Evolutionary conservation across 2,888 invertebrate genomes (phyloP).

Genomic region (Hirtodrosophila alboralis): DNA sequence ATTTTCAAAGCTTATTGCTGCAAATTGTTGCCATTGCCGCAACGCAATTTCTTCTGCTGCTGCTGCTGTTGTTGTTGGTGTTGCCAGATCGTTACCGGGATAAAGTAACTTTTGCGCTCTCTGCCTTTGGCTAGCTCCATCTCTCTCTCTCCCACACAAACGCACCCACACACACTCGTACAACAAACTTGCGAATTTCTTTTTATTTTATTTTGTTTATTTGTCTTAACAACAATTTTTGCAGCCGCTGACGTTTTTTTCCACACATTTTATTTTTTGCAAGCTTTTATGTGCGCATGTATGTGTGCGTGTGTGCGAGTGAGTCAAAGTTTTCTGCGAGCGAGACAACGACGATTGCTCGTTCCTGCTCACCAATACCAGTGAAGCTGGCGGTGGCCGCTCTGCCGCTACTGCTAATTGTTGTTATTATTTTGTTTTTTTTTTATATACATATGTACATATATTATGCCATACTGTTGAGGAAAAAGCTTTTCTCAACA

Average conservation of each 20-base stretch:
- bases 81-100: conserved; percentile 71
- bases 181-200: conserved; percentile 65
- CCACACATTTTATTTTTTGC: conserved; percentile 23
- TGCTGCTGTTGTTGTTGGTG: conserved; percentile 69
- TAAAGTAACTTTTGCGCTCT: conserved; percentile 64
- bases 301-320: conserved; percentile 25
- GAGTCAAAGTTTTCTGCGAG: conserved; percentile 50
- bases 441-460: no score
- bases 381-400: conserved; percentile 44
- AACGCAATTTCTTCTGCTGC: conserved; percentile 69
- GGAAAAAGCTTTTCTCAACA: conserved; percentile 69
- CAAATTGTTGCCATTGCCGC: conserved; percentile 63
- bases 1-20: conserved; percentile 44
- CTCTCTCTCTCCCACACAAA: conserved; percentile 11
- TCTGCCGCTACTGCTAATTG: conserved; percentile 55
- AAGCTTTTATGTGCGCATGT: conserved; percentile 36
- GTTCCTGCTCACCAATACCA: conserved; percentile 51
- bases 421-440: conserved; percentile 50
- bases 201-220: conserved; percentile 61
- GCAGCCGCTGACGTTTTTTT: conserved; percentile 44
- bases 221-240: conserved; percentile 63
- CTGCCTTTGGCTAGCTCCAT: conserved; percentile 14
- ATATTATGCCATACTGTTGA: conserved; percentile 52
- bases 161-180: conserved; percentile 12
- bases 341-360: conserved; percentile 25